Percentiles rank a stretch among this genome's conserved stretches.
Evolutionary conservation across 1,140 invertebrate genomes (phyloP).

Genomic region (Drosophila navojoa): DNA sequence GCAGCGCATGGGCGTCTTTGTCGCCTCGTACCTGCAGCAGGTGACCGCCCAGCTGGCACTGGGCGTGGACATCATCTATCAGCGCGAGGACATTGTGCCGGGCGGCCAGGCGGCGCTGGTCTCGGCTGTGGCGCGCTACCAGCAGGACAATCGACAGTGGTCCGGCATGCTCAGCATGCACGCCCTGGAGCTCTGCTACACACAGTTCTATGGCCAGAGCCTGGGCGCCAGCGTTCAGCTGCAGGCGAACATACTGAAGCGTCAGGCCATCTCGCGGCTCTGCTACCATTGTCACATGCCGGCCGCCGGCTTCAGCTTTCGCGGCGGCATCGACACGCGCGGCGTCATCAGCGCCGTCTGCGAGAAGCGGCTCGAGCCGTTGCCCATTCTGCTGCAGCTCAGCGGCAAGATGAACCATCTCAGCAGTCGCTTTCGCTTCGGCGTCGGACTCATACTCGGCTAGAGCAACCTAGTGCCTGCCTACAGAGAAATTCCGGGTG

Average conservation of each 20-base stretch:
- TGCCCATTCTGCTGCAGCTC: conserved; percentile 30
- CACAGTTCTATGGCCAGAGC: conserved; percentile 24
- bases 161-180: conserved; percentile 32
- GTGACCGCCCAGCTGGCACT: conserved; percentile 20
- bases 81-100: conserved; percentile 31
- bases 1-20: conserved; percentile 15
- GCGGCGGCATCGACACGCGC: conserved; percentile 31
- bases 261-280: conserved; percentile 15
- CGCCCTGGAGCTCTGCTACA: conserved; percentile 33
- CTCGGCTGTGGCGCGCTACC: conserved; percentile 33
- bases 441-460: conserved; percentile 28
- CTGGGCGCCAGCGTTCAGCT: conserved; percentile 34
- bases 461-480: neutral
- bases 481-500: neutral
- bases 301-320: conserved; percentile 24
- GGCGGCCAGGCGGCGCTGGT: conserved; percentile 17
- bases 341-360: conserved; percentile 39
- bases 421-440: conserved; percentile 30
- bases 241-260: conserved; percentile 33
- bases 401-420: conserved; percentile 36
- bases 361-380: conserved; percentile 31
- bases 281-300: conserved; percentile 41
- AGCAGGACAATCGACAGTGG: conserved; percentile 20
- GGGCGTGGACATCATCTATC: conserved; percentile 32
- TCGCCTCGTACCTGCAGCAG: conserved; percentile 47